These are phyloP conservation scores for Numenius phaeopus DNA, from an alignment of 2,797 vertebrate species.

Conservation along the genomic window DNA sequence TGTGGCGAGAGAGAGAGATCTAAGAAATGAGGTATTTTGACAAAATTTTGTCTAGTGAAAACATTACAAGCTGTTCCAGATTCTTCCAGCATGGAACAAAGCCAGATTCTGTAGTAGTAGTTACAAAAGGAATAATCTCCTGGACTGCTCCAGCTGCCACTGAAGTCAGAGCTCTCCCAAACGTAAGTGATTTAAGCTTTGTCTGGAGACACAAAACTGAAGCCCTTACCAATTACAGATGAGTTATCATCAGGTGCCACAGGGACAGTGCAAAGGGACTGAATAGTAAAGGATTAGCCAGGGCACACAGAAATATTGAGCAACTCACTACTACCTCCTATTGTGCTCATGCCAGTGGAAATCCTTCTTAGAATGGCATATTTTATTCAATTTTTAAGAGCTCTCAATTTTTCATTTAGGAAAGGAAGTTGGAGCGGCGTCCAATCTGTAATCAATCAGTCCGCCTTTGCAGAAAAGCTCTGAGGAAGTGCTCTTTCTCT, in stretches of 20 bases:
- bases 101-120: background rate
- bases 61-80: constrained; percentile 32
- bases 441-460: constrained; percentile 76
- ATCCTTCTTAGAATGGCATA: constrained; percentile 64
- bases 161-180: constrained; percentile 28
- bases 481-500: constrained; percentile 52
- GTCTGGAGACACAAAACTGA: constrained; percentile 43
- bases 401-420: constrained; percentile 79
- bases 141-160: constrained; percentile 8
- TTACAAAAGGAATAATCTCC: constrained; percentile 9
- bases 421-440: constrained; percentile 72
- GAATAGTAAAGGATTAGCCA: constrained; percentile 67
- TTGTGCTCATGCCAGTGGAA: constrained; percentile 66
- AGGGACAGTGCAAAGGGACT: background rate
- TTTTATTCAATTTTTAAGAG: constrained; percentile 82
- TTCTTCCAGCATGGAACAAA: background rate
- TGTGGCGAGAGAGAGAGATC: background rate
- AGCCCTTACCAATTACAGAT: constrained; percentile 42
- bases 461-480: constrained; percentile 48
- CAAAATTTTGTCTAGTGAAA: background rate
- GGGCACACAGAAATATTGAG: constrained; percentile 35
- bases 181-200: constrained; percentile 33
- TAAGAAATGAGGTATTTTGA: constrained; percentile 20
- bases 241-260: constrained; percentile 56
- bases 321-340: constrained; percentile 60